These are phyloP conservation scores for Heterodera schachtii DNA, from an alignment of 1,140 invertebrate species.

Conservation along the genomic window DNA sequence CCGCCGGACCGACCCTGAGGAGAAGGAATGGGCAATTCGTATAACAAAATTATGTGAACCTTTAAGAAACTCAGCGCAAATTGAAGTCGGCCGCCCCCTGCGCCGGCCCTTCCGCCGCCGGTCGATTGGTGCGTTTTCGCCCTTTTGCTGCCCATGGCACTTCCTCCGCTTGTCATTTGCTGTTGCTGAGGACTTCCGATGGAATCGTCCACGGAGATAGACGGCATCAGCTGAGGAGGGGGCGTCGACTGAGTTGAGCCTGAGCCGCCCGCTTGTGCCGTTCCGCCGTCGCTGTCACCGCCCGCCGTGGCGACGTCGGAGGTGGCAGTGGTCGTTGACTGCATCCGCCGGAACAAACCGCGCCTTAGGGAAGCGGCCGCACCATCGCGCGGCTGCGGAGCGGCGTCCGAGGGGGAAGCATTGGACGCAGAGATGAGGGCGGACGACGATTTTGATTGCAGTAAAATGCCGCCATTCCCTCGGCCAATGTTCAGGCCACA, in stretches of 20 bases:
- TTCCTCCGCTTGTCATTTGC: conserved; percentile 16
- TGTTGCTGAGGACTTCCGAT: conserved; percentile 46
- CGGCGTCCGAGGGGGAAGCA: conserved; percentile 17
- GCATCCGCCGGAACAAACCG: conserved; percentile 59
- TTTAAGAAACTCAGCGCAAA: conserved; percentile 44
- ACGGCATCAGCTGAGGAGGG: conserved; percentile 46
- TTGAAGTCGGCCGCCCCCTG: conserved; percentile 57
- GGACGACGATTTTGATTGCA: background rate
- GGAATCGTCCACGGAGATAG: conserved; percentile 46
- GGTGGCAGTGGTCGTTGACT: conserved; percentile 15
- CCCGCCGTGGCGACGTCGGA: background rate
- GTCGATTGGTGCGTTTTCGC: background rate
- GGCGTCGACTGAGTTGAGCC: conserved; percentile 62
- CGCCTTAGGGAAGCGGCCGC: conserved; percentile 54
- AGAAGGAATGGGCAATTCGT: background rate
- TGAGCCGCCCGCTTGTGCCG: conserved; percentile 47
- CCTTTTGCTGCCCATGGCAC: conserved; percentile 46
- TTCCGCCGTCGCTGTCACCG: conserved; percentile 24
- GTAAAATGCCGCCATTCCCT: background rate
- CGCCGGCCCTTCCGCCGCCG: conserved; percentile 11
- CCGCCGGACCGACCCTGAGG: background rate
- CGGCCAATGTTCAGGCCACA: background rate
- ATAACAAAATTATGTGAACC: background rate
- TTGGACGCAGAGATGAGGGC: background rate
- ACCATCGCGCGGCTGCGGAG: conserved; percentile 48